Conservation (phyloP, 1,140 invertebrate species). For the Hirudo medicinalis region DNA sequence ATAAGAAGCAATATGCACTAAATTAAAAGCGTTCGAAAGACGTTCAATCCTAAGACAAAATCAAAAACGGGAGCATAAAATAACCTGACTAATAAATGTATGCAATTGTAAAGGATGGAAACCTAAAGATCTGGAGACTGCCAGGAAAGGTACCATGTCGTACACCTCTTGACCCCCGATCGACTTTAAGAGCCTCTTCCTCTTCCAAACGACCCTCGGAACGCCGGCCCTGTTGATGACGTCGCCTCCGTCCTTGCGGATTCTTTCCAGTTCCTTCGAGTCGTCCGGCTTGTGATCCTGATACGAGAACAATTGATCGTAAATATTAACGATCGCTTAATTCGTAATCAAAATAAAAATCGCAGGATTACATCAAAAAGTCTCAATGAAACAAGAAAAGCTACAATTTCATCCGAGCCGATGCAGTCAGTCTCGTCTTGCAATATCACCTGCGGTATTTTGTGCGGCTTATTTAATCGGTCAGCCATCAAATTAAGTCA, state of each 20-base stretch:
- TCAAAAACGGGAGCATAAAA: background rate
- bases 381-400: too few relatives aligned
- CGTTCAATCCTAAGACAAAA: background rate
- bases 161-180: slow-evolving; percentile 42
- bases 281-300: slow-evolving; percentile 87
- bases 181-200: slow-evolving; percentile 56
- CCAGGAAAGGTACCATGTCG: slow-evolving; percentile 89
- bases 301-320: too few relatives aligned
- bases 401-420: too few relatives aligned
- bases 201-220: slow-evolving; percentile 88
- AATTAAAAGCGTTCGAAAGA: too few relatives aligned
- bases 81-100: background rate
- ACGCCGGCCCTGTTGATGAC: slow-evolving; percentile 73
- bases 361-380: background rate
- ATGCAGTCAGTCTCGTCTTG: too few relatives aligned
- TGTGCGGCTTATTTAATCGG: too few relatives aligned
- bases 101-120: background rate
- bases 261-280: slow-evolving; percentile 66
- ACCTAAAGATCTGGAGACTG: slow-evolving; percentile 82
- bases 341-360: too few relatives aligned
- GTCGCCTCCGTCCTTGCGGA: slow-evolving; percentile 67
- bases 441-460: too few relatives aligned
- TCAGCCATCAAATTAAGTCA: too few relatives aligned
- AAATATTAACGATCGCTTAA: too few relatives aligned
- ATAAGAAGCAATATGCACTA: too few relatives aligned